Evolutionary conservation across 2,797 vertebrate genomes (phyloP).

Genomic region (Helarctos malayanus): DNA sequence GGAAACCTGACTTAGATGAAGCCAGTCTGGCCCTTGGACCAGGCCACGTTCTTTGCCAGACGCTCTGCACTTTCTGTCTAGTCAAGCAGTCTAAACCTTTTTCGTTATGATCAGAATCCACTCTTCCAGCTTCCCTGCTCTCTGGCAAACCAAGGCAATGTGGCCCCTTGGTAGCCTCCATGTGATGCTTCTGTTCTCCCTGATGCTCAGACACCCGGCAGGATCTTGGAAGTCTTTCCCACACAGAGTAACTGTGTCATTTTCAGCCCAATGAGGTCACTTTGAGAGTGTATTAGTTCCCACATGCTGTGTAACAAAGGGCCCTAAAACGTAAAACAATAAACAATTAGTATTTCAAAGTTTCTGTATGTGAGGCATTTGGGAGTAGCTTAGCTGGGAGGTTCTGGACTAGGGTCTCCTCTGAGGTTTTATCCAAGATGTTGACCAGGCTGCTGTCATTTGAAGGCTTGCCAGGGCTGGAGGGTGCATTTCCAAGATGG

Average conservation of each 20-base stretch:
- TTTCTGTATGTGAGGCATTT: neutral
- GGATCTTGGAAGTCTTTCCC: neutral
- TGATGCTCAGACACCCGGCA: neutral
- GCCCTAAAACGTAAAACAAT: neutral
- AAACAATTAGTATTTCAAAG: neutral
- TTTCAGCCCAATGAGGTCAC: neutral
- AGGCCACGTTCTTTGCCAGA: rapidly evolving
- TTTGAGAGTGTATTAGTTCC: neutral
- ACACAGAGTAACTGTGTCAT: neutral
- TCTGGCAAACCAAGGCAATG: neutral
- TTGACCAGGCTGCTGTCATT: neutral
- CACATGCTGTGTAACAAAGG: neutral
- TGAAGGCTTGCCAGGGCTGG: neutral
- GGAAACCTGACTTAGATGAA: neutral
- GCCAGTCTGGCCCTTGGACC: neutral
- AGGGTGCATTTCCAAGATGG: neutral
- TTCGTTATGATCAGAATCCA: neutral
- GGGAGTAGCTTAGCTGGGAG: neutral
- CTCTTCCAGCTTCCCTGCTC: neutral
- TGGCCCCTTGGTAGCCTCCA: neutral
- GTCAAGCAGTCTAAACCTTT: neutral
- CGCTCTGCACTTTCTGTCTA: neutral
- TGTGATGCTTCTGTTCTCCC: neutral
- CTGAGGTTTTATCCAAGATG: neutral
- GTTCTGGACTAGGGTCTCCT: neutral